These are phyloP conservation scores for Andrena cerasifolii DNA, from an alignment of 1,140 invertebrate species.

Conservation along the genomic window DNA sequence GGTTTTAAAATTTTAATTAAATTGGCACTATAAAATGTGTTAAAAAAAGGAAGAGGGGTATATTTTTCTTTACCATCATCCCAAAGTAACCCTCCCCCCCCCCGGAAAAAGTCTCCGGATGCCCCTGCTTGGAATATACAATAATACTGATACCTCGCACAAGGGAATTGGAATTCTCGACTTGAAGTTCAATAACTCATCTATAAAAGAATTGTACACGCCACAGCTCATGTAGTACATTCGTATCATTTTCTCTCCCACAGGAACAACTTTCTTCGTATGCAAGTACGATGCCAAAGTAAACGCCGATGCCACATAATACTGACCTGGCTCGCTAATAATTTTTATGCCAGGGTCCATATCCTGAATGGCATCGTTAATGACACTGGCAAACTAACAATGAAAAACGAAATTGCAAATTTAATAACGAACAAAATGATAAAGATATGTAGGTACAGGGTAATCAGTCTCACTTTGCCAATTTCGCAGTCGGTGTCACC, in stretches of 20 bases:
- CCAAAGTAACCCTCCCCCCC: no score
- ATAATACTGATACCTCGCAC: slow-evolving; percentile 68
- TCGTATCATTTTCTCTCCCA: slow-evolving; percentile 67
- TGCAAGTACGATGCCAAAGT: slow-evolving; percentile 86
- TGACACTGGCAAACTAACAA: slow-evolving; percentile 80
- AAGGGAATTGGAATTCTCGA: slow-evolving; percentile 73
- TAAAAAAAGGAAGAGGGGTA: no score
- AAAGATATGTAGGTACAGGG: not conserved
- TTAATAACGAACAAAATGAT: no score
- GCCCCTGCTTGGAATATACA: no score
- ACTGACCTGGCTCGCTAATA: slow-evolving; percentile 89
- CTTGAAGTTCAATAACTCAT: slow-evolving; percentile 71
- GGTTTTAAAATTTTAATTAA: no score
- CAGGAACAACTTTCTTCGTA: slow-evolving; percentile 82
- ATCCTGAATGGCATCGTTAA: slow-evolving; percentile 84
- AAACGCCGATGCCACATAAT: slow-evolving; percentile 87
- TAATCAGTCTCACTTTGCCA: slow-evolving; percentile 83
- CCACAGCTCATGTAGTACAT: slow-evolving; percentile 90
- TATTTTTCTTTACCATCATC: no score
- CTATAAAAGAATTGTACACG: slow-evolving; percentile 88
- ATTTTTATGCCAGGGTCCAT: slow-evolving; percentile 86
- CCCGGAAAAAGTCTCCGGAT: no score
- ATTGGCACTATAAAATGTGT: no score
- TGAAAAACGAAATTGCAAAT: not conserved
- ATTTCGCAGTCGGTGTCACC: slow-evolving; percentile 86